phyloP scores from a whole-genome alignment of 2,888 invertebrate genomes.

The Alcis repandata region DNA sequence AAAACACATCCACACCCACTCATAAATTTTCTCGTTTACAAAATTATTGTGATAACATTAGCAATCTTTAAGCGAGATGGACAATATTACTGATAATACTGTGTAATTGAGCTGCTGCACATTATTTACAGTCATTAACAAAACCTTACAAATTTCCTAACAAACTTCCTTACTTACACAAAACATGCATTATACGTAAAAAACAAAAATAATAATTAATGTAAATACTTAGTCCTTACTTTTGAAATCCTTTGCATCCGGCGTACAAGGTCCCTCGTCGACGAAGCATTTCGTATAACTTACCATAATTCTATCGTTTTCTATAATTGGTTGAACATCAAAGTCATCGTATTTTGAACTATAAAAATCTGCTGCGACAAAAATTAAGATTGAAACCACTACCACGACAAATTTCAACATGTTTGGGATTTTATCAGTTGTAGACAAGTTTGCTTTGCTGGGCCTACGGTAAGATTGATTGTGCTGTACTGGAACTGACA shows the following conservation, averaged over 20 bases:
- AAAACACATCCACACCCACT: too few relatives aligned
- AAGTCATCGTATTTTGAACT: conserved; percentile 90
- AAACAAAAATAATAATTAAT: not conserved
- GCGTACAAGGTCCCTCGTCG: conserved; percentile 89
- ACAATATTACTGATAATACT: too few relatives aligned
- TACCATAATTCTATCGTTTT: conserved; percentile 89
- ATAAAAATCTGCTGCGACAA: conserved; percentile 81
- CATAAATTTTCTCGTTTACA: too few relatives aligned
- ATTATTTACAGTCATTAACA: too few relatives aligned
- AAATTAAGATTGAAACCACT: conserved; percentile 45
- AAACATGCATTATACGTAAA: not conserved
- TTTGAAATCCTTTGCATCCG: conserved; percentile 91
- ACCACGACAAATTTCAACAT: conserved; percentile 41
- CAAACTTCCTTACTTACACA: not conserved
- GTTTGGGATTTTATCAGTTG: not conserved
- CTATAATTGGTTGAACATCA: conserved; percentile 89
- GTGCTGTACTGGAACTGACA: conserved; percentile 29
- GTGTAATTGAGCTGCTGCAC: too few relatives aligned
- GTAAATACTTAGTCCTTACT: conserved; percentile 78
- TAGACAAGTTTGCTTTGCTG: not conserved
- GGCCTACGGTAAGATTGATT: not conserved
- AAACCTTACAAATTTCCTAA: too few relatives aligned
- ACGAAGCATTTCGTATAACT: conserved; percentile 91
- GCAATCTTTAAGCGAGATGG: too few relatives aligned
- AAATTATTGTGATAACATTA: too few relatives aligned